Conservation (phyloP, 2,797 vertebrate genomes). For the Diplodus sargus region DNA sequence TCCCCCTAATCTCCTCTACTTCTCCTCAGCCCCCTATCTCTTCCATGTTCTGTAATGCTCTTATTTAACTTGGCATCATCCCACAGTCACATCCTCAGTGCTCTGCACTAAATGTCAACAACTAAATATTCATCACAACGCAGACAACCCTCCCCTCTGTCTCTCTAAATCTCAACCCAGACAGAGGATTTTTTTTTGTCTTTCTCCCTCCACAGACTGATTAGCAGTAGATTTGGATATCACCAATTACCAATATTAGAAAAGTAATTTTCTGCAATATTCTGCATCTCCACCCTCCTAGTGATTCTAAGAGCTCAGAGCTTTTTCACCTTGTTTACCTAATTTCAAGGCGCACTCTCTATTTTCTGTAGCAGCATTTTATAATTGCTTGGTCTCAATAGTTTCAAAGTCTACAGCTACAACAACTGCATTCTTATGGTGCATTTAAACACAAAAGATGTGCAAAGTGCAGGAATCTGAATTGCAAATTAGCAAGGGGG, state of each 20-base stretch:
- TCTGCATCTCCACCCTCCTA: slow-evolving; percentile 57
- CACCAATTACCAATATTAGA: slow-evolving; percentile 71
- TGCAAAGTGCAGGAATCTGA: not conserved
- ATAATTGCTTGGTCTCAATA: not conserved
- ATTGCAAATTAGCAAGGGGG: not conserved
- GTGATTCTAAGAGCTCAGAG: slow-evolving; percentile 35
- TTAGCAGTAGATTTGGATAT: slow-evolving; percentile 77
- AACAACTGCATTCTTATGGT: not conserved
- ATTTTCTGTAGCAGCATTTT: slow-evolving; percentile 12
- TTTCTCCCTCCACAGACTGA: slow-evolving; percentile 58
- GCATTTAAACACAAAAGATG: not conserved
- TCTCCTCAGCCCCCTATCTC: slow-evolving; percentile 56
- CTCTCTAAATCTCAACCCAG: slow-evolving; percentile 67
- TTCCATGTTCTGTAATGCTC: slow-evolving; percentile 72
- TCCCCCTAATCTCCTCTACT: slow-evolving; percentile 60
- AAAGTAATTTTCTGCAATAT: slow-evolving; percentile 63
- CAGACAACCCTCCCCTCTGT: slow-evolving; percentile 61
- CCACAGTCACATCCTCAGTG: slow-evolving; percentile 69
- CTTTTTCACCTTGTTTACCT: slow-evolving; percentile 27
- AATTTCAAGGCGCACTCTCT: slow-evolving; percentile 13
- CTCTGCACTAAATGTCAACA: slow-evolving; percentile 80
- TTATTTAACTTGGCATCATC: slow-evolving; percentile 75
- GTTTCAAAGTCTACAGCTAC: slow-evolving; percentile 20
- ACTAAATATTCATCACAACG: slow-evolving; percentile 82
- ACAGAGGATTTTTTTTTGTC: slow-evolving; percentile 36